Base-by-base conservation (phyloP, 2,888 invertebrate species). In the Altica lythri region DNA sequence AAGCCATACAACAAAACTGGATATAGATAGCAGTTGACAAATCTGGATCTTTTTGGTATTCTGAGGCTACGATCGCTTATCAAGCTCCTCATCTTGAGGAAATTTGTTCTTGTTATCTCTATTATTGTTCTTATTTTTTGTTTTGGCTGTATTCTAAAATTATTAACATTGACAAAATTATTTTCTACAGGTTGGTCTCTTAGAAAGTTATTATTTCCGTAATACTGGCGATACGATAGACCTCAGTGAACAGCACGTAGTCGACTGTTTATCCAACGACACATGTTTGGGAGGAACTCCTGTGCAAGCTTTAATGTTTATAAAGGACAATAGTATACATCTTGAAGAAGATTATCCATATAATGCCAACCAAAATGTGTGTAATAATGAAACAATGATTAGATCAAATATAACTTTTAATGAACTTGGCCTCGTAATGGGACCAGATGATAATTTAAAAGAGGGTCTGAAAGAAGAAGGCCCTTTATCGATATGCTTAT, bases 221-320 rank as follows among this genome's bases (percentile, higher is more conserved):
- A 54, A 49, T 30, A 49, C 47, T 13, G 51, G 49, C n/a, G 17
- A 34, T n/a, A 13, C 45, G 8, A 5, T 51, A 9, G 19, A 52
- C 2, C 45, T 57, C 13, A 55, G 57, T 27, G 54, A 56, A 35
- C 61, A 61, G 19, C 49, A 56, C 40, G 46, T 61, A 16, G 40
- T 61, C 16, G 61, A 82, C 19, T 54, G 57, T 29, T 43, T 47
- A n/a, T 2, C 40, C 14, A 47, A 47, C 32, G 6, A 17, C n/a
- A 51, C 50, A 6, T 57, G 53, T 22, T 6, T 16, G 1, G 57
- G 57, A 2, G 57, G 57, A 8, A 30, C 25, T 38, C 53, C 57
- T 1, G 50, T 19, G 9, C 8, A 19, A 3, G 53, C 45, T 1
- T 47, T 54, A 2, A 12, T 35, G 10, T 53, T 43, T 14, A 51